These are phyloP conservation scores for Dendrophyllia cribrosa DNA, from an alignment of 64 coral and sea anemone genomes.

Conservation along the genomic window DNA sequence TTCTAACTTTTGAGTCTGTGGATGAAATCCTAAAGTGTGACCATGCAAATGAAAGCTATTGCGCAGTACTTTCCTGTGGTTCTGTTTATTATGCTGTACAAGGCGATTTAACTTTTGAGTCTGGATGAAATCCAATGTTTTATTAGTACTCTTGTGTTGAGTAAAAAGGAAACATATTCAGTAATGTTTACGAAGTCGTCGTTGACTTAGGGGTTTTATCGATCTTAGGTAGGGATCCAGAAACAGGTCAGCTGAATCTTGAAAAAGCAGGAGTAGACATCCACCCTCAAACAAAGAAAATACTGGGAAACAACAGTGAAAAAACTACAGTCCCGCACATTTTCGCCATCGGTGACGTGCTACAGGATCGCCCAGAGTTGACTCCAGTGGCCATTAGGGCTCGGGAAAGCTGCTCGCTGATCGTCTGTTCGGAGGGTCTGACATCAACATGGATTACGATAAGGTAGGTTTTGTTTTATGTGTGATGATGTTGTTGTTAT, in stretches of 20 bases:
- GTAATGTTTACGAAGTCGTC: too few relatives aligned
- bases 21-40: too few relatives aligned
- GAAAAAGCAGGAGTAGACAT: constrained; percentile 82
- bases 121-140: too few relatives aligned
- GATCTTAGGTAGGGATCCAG: constrained; percentile 79
- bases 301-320: constrained; percentile 71
- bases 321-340: constrained; percentile 82
- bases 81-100: too few relatives aligned
- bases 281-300: constrained; percentile 62
- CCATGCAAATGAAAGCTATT: too few relatives aligned
- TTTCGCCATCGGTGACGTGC: constrained; percentile 91
- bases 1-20: too few relatives aligned
- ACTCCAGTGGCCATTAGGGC: constrained; percentile 98
- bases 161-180: too few relatives aligned
- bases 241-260: constrained; percentile 67
- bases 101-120: too few relatives aligned
- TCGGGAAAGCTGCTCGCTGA: constrained; percentile 86
- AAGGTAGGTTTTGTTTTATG: constrained; percentile 59
- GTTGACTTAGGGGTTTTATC: too few relatives aligned
- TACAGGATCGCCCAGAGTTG: constrained; percentile 92
- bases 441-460: constrained; percentile 85
- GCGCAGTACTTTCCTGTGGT: too few relatives aligned
- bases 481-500: too few relatives aligned
- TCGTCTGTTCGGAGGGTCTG: constrained; percentile 73
- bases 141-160: too few relatives aligned